Evolutionary conservation across 2,797 vertebrate species (phyloP), one percentile per base, ranked within the genome.

Genomic region (Apogon talboti): DNA sequence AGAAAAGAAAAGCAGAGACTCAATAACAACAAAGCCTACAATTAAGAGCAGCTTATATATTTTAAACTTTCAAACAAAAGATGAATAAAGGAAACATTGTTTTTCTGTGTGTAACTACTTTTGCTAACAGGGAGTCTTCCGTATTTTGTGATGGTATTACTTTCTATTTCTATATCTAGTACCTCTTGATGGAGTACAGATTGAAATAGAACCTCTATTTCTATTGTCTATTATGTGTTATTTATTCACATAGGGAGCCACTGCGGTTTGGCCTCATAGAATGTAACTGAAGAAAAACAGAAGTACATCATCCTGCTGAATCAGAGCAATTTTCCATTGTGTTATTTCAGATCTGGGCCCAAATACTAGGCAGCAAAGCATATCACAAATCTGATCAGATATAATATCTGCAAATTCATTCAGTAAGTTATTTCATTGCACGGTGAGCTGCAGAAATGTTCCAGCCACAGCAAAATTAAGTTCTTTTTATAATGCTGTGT

Each of bases 401-500:
- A 14, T 30, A 16, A 49, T 49, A 18, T 57, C 38, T 52, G n/a
- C 45, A 71, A 71, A 62, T 48, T 56, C 35, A 65, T 76, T 62
- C 42, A 80, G 47, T 44, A 66, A 56, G 47, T 49, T 45, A 47
- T 37, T 45, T 60, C 44, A 6, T 51, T 72, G 57, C 16, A 66
- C 13, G 53, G 59, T 48, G 56, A 73, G 48, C 41, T 54, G 38
- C 38, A 76, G 35, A 50, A 35, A 35, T 21, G 57, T 64, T 83
- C 64, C 62, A 80, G 69, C 69, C 76, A 65, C 11, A 8, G 68
- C 84, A 81, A 89, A 89, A 89, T 87, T 81, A 79, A 84, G 80
- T 87, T 85, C 71, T 87, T 84, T 53, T 85, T 74, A 87, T 86
- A 88, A 84, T 83, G 83, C 79, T 83, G 83, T 87, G 84, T 84